phyloP scores from a whole-genome alignment of 2,797 vertebrate species.

The Emydoidea blandingii region DNA sequence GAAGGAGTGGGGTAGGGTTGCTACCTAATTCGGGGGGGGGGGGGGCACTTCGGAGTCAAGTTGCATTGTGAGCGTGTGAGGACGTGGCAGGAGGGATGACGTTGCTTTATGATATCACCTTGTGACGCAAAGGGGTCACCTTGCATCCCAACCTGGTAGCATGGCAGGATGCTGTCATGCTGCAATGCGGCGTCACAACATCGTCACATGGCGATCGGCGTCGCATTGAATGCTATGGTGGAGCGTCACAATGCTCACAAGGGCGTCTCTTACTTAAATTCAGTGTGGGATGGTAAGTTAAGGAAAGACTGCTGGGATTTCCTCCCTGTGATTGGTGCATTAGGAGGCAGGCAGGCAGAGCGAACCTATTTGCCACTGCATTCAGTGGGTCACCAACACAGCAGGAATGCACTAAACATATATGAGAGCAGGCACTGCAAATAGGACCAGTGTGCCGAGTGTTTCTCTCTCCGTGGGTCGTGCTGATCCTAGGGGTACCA shows the following conservation, averaged over 20 bases:
- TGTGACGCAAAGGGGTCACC: not conserved
- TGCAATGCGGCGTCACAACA: not conserved
- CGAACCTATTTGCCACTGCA: not conserved
- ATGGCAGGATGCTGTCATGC: not conserved
- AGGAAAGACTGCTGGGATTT: not conserved
- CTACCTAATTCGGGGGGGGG: not conserved
- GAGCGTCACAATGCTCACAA: not conserved
- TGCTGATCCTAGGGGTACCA: not conserved
- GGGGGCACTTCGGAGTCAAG: not conserved
- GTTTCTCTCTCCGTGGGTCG: not conserved
- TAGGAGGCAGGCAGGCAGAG: not conserved
- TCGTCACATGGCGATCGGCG: not conserved
- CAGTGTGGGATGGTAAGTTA: not conserved
- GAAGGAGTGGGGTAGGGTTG: not conserved
- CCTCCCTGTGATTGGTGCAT: not conserved
- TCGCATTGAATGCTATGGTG: accelerated
- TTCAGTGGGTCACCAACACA: not conserved
- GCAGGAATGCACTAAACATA: not conserved
- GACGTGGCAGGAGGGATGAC: not conserved
- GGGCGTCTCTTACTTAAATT: not conserved
- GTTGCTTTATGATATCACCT: not conserved
- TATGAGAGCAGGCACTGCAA: slow-evolving; percentile 3
- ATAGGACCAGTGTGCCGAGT: not conserved
- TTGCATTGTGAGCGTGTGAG: not conserved
- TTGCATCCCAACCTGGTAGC: not conserved